Evolutionary conservation across 1,140 invertebrate species (phyloP), one percentile per base, ranked within the genome.

Genomic region (Stenopsyche tienmushanensis): DNA sequence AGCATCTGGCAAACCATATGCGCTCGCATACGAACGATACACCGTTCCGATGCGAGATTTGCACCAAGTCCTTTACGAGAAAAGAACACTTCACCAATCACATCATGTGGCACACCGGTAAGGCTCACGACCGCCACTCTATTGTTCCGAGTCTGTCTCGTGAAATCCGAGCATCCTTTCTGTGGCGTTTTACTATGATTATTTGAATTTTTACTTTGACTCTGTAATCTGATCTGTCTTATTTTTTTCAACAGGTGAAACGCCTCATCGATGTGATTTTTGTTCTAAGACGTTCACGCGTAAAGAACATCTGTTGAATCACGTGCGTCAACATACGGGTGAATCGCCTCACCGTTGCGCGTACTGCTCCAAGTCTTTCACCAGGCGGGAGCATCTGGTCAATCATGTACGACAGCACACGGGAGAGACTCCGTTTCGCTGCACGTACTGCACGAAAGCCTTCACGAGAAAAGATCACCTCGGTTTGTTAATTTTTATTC

Each of bases 1-100:
- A 90, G 75, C 88, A 90, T 79, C 82, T 89, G 72, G 83, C 86
- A 64, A 89, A 89, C 76, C 88, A 90, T 77, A 87, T 89, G 86
- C 82, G 88, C 58, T 88, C 88, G 41, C 89, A 90, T 74, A 95
- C 92, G 64, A 92, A 92, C 71, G 92, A 94, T 74, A 88, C 86
- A 44, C 87, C 87, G 63, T 89, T 88, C 77, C 83, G 87, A 71
- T 92, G 89, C 78, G 88, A 91, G 77, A 88, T 90, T 75, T 95
- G 92, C 78, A 88, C 88, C 74, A 94, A 93, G 81, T 88, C 88
- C 42, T 94, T 94, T 77, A 92, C 90, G 52, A 85, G 90, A 73
- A 90, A 90, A 80, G 89, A 91, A 80, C 89, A 91, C 76, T 90
- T 91, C 80, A 90, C 88, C 84, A 91, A 91, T 82, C 90, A 92